Base-by-base conservation (phyloP, 1,140 invertebrate genomes). In the Lasioglossum albipes region DNA sequence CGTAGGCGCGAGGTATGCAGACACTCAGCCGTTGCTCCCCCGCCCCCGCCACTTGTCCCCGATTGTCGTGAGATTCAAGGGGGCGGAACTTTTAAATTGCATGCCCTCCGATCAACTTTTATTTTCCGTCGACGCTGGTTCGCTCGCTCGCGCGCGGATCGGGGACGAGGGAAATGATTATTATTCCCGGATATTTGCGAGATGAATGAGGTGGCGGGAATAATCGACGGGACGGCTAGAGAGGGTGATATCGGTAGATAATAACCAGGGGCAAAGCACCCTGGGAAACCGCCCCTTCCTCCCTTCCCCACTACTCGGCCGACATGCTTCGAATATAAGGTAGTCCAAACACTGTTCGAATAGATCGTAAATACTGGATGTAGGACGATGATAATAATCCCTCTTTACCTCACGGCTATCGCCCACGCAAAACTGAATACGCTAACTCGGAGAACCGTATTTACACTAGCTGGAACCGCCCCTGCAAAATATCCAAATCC, bases 191-290 rank as follows among this genome's bases (percentile, higher is more conserved):
- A 79, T 73, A 65, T 65, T 73, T 65, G 76, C 68, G 12, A 69
- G 76, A 73, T 31, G 69, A 78, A 72, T 18, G 61, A 72, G 61
- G 42, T 65, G 66, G 41, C 22, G 42, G 68, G 59, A 71, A 78
- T 78, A 71, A 64, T 78, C 75, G 67, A 1, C 9, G 67, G 9
- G 68, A 62, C 27, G 68, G 49, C 54, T 36, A n/a, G 61, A 36
- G 20, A 22, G 66, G 45, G 31, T 72, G 68, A 78, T 78, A 78
- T 78, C 76, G 76, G 52, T 65, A 64, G 69, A 65, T 72, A 72
- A 72, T 65, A 78, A 72, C 69, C 66, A 16, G 31, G n/a, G 45
- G 59, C 62, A n/a, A 36, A 36, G 68, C n/a, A 49, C 45, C 31
- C n/a, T 22, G 45, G 62, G 20, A 65, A 62, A 10, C 45, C 45